Conservation (phyloP, 2,888 invertebrate species). For the Dasypogon diadema region DNA sequence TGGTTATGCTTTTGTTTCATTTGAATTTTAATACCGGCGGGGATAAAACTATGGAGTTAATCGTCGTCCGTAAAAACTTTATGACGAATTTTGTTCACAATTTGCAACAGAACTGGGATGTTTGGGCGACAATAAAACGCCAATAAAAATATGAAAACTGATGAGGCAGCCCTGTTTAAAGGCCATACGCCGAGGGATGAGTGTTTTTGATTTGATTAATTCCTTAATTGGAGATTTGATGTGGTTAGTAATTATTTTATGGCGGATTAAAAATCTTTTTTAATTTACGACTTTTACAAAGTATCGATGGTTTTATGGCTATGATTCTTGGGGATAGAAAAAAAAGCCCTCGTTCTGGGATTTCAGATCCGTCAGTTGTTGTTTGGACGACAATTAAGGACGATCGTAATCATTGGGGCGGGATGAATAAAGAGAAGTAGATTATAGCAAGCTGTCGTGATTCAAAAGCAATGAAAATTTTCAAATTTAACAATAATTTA, state of each 20-base stretch:
- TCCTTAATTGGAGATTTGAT: conserved; percentile 38
- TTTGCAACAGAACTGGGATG: conserved; percentile 30
- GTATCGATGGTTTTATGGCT: neutral
- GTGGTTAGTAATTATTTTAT: conserved; percentile 41
- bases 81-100: conserved; percentile 41
- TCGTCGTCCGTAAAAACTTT: conserved; percentile 42
- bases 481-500: no score
- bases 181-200: neutral
- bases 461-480: no score
- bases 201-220: conserved; percentile 41
- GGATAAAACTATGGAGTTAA: conserved; percentile 32
- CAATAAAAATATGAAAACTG: conserved; percentile 24
- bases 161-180: neutral
- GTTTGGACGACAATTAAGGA: no score
- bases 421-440: no score
- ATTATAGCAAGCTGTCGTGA: no score
- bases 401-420: no score
- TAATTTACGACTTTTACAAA: neutral
- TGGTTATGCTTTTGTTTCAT: conserved; percentile 8
- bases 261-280: neutral
- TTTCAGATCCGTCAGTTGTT: no score
- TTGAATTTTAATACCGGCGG: conserved; percentile 5
- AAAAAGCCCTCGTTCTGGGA: no score
- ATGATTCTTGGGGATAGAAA: no score
- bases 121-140: conserved; percentile 18